phyloP scores from a whole-genome alignment of 92 coral and sea anemone species.

The Parazoanthus atlanticus region DNA sequence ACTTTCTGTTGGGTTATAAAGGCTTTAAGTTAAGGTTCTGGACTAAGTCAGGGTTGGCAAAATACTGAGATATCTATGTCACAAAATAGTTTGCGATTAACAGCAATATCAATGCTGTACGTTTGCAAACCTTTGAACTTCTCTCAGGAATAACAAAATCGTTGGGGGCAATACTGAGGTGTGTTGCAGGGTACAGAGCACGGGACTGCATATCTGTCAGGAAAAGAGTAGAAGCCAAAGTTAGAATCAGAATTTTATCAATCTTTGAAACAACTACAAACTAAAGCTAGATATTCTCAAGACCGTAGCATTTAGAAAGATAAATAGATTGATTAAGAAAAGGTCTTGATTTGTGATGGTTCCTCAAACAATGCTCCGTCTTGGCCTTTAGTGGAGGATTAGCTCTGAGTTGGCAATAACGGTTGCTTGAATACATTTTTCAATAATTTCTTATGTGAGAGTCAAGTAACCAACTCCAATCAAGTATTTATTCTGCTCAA shows the following conservation, averaged over 20 bases:
- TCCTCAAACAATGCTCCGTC: too few relatives aligned
- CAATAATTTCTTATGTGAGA: too few relatives aligned
- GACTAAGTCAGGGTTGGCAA: not conserved
- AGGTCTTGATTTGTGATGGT: too few relatives aligned
- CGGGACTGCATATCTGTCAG: slow-evolving; percentile 76
- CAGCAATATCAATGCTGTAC: not conserved
- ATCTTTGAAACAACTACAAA: not conserved
- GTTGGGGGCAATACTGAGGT: slow-evolving; percentile 84
- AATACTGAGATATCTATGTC: not conserved
- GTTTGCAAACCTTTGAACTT: slow-evolving; percentile 80
- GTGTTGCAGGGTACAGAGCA: slow-evolving; percentile 79
- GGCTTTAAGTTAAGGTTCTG: not conserved
- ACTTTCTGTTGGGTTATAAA: not conserved
- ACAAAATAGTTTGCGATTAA: not conserved
- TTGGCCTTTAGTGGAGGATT: too few relatives aligned
- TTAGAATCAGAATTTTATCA: too few relatives aligned
- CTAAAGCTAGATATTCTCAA: too few relatives aligned
- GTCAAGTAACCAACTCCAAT: too few relatives aligned
- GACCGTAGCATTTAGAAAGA: not conserved
- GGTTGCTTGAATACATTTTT: too few relatives aligned
- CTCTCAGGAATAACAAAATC: slow-evolving; percentile 87
- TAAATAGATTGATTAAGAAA: too few relatives aligned
- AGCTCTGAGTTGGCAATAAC: too few relatives aligned
- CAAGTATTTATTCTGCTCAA: too few relatives aligned
- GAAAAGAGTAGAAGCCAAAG: not conserved